Evolutionary conservation across 2,113 vertebrate genomes (phyloP).

Genomic region (Pseudopipra pipra): DNA sequence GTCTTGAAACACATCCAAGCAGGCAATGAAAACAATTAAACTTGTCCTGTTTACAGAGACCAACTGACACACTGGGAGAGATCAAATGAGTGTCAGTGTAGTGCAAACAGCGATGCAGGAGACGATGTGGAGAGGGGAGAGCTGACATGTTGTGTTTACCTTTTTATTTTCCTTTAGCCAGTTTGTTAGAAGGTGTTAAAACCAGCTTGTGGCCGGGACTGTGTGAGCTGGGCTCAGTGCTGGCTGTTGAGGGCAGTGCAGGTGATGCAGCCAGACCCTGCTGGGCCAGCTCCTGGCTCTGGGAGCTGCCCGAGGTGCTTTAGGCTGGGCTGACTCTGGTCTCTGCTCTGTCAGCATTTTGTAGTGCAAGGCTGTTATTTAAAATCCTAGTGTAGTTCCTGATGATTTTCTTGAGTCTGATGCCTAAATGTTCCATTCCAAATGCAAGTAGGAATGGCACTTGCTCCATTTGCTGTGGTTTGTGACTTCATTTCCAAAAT

Average conservation of each 20-base stretch:
- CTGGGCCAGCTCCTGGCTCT: not conserved
- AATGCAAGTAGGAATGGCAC: not conserved
- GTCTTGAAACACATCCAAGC: not conserved
- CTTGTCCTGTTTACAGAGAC: not conserved
- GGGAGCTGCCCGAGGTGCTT: not conserved
- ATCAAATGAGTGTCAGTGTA: not conserved
- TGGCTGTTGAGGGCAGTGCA: fast-evolving
- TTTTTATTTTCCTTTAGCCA: not conserved
- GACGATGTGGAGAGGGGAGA: not conserved
- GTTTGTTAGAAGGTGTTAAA: not conserved
- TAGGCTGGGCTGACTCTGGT: not conserved
- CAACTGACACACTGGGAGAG: not conserved
- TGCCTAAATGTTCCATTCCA: not conserved
- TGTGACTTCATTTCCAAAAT: not conserved
- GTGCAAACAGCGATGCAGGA: not conserved
- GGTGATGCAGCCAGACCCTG: not conserved
- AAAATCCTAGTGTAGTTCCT: not conserved
- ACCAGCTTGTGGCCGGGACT: not conserved
- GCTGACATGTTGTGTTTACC: not conserved
- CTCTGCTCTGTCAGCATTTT: not conserved
- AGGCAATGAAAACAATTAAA: not conserved
- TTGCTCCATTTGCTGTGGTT: not conserved
- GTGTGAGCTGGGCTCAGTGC: not conserved
- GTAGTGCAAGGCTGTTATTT: not conserved
- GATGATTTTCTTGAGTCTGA: not conserved